Conservation (phyloP, 2,113 vertebrate genomes). For the Bubo scandiacus region DNA sequence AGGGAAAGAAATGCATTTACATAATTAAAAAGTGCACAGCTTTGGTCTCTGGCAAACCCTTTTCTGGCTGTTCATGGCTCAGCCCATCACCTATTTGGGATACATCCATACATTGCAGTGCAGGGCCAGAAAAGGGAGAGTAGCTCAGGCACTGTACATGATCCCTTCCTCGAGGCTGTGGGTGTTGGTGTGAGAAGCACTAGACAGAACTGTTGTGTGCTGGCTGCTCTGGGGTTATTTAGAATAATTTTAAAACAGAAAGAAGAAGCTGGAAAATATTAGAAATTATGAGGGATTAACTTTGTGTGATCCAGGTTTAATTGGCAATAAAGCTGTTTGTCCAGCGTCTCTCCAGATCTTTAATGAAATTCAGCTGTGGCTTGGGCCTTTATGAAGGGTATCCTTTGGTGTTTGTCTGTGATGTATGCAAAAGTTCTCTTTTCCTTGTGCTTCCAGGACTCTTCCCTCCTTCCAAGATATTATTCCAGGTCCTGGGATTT, state of each 20-base stretch:
- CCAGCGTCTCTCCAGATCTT: not conserved
- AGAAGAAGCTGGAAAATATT: not conserved
- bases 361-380: not conserved
- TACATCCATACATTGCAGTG: not conserved
- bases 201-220: not conserved
- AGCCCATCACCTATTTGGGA: not conserved
- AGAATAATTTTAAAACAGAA: not conserved
- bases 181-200: not conserved
- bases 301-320: not conserved
- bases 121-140: not conserved
- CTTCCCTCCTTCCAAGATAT: not conserved
- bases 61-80: not conserved
- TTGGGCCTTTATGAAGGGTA: not conserved
- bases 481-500: not conserved
- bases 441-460: not conserved
- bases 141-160: fast-evolving
- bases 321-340: not conserved
- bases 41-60: not conserved
- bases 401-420: not conserved
- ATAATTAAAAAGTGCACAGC: not conserved
- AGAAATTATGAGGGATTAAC: not conserved
- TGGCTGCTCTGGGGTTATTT: not conserved
- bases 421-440: not conserved
- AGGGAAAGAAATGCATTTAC: not conserved
- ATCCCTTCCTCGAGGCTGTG: not conserved